Evolutionary conservation across 64 coral and sea anemone genomes (phyloP), one percentile per base, ranked within the genome.

Genomic region (Astreopora myriophthalma): DNA sequence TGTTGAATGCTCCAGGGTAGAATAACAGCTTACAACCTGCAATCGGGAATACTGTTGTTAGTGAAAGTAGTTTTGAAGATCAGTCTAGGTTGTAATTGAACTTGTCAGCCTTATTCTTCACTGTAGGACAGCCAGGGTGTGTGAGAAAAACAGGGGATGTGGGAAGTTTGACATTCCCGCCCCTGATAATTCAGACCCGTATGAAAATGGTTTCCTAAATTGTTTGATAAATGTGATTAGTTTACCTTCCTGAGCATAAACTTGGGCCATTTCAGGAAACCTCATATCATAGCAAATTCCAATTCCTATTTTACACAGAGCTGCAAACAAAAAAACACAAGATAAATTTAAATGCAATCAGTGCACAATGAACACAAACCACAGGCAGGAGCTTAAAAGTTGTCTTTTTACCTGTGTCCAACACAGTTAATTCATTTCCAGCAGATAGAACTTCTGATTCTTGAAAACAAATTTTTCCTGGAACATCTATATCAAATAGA

Each of bases 401-500:
- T 39, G 9, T 55, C 11, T 70, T 77, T 76, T 61, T 98, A 98
- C 96, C 75, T 34, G 93, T 98, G 17, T 99, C 80, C 69, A 99
- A 84, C 30, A 93, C 83, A n/a, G 94, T 95, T 24, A 99, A 79
- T 3, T 91, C 42, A 39, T 96, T 86, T 25, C 97, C 97, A 69
- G 94, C 62, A 13, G 69, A 75, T 0, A 99, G 79, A 34, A 99
- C 94, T 81, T 95, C 94, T 46, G 97, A 99, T 77, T 99, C 97
- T 34, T 93, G 91, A 87, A 99, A 90, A 51, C 35, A 91, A 33
- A 99, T 99, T 84, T 99, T 95, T 26, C 97, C 97, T 71, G 97
- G 97, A 85, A 99, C 87, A 85, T 99, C 97, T 49, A 99, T 95
- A 51, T 99, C 97, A 93, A 99, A 99, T 31, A 99, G 71, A 74